A percentile compares a stretch with the other conserved stretches of the same genome.
phyloP scores from a whole-genome alignment of 2,797 vertebrate species.

The Spondyliosoma cantharus region DNA sequence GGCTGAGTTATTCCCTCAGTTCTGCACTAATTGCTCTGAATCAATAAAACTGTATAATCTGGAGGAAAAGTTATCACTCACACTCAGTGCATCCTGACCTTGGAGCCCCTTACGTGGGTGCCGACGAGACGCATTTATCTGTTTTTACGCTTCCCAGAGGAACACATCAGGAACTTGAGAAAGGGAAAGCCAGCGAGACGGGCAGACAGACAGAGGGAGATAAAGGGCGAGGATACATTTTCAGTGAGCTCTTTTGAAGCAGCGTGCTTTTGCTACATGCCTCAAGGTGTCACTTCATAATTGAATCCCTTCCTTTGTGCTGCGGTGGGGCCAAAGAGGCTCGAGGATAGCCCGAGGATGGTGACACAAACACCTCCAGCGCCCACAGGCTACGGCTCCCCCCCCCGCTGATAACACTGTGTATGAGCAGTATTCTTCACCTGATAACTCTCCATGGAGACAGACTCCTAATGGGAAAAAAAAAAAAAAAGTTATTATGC shows the following conservation, averaged over 20 bases:
- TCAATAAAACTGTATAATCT: slow-evolving; percentile 67
- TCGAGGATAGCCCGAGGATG: slow-evolving; percentile 45
- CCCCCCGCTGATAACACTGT: slow-evolving; percentile 47
- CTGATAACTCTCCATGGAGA: slow-evolving; percentile 60
- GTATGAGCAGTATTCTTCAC: slow-evolving; percentile 37
- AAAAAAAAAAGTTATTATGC: slow-evolving; percentile 60
- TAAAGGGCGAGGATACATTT: slow-evolving; percentile 34
- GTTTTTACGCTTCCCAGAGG: slow-evolving; percentile 31
- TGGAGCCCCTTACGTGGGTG: neutral
- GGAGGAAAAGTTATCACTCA: slow-evolving; percentile 57
- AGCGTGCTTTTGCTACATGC: slow-evolving; percentile 40
- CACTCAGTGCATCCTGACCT: slow-evolving; percentile 47
- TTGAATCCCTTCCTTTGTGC: slow-evolving; percentile 70
- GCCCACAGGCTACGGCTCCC: slow-evolving; percentile 13
- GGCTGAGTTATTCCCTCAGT: slow-evolving; percentile 54
- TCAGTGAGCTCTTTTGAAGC: slow-evolving; percentile 59
- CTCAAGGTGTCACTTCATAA: slow-evolving; percentile 68
- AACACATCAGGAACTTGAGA: slow-evolving; percentile 25
- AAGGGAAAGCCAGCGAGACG: slow-evolving; percentile 17
- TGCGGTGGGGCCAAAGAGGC: slow-evolving; percentile 39
- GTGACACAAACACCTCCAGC: slow-evolving; percentile 35
- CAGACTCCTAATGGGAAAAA: slow-evolving; percentile 61
- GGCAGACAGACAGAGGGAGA: slow-evolving; percentile 41
- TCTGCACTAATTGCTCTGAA: slow-evolving; percentile 69
- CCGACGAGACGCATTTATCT: slow-evolving; percentile 25